Evolutionary conservation across 2,113 vertebrate genomes (phyloP).

Genomic region (Psilopogon haemacephalus): DNA sequence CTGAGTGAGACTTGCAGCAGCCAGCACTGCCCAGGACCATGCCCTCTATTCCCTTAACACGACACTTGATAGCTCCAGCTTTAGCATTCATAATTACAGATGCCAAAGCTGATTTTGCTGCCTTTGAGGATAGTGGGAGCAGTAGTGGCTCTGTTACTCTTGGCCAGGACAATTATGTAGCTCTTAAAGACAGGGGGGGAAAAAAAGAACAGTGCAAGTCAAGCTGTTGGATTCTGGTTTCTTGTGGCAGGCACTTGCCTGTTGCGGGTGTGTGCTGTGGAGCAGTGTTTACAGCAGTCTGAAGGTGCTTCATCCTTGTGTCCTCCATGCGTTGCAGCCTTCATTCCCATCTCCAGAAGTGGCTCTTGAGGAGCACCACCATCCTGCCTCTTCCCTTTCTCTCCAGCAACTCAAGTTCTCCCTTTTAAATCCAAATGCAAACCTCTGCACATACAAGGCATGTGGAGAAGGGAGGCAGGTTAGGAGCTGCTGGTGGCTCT

Average conservation of each 20-base stretch:
- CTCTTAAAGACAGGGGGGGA: background rate
- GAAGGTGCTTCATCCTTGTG: background rate
- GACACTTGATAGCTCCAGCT: background rate
- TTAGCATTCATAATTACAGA: slow-evolving; percentile 44
- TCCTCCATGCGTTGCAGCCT: background rate
- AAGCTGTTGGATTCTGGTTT: background rate
- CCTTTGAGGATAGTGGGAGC: background rate
- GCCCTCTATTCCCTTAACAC: slow-evolving; percentile 2
- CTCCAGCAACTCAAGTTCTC: background rate
- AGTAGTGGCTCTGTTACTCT: slow-evolving; percentile 36
- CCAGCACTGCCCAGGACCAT: background rate
- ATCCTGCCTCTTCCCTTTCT: background rate
- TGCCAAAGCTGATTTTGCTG: slow-evolving; percentile 52
- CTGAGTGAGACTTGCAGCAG: background rate
- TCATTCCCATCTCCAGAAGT: background rate
- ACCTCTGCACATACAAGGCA: rapidly evolving
- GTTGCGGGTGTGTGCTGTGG: rapidly evolving
- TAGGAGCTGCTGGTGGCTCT: background rate
- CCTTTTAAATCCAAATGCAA: rapidly evolving
- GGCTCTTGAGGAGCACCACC: background rate
- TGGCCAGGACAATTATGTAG: slow-evolving; percentile 31
- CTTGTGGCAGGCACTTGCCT: background rate
- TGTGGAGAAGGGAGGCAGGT: rapidly evolving
- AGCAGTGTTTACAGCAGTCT: background rate
- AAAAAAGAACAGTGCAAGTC: background rate